Percentiles rank a stretch among this genome's conserved stretches.
These are phyloP conservation scores for Bradypodion pumilum DNA, from an alignment of 2,797 vertebrate genomes.

Conservation along the genomic window DNA sequence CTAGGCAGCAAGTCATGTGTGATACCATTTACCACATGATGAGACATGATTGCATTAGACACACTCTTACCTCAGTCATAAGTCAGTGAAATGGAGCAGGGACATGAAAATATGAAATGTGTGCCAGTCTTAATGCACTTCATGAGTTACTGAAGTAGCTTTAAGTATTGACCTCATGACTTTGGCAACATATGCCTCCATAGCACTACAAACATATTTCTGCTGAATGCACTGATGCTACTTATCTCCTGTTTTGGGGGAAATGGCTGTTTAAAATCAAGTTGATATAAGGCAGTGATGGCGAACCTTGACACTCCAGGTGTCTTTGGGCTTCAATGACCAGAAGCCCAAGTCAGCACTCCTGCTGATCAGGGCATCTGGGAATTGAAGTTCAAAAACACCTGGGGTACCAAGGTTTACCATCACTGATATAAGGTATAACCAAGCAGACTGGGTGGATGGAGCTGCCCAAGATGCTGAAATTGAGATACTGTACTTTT, in stretches of 20 bases:
- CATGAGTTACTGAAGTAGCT: background rate
- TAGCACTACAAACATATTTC: background rate
- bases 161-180: background rate
- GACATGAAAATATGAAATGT: background rate
- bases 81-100: background rate
- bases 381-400: too few relatives aligned
- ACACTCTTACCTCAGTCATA: background rate
- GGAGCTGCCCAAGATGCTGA: conserved; percentile 26
- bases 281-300: too few relatives aligned
- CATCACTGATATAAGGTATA: too few relatives aligned
- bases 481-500: background rate
- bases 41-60: background rate
- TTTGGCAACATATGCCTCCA: background rate
- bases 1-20: too few relatives aligned
- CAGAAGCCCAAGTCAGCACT: too few relatives aligned
- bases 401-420: too few relatives aligned
- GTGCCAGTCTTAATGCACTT: background rate
- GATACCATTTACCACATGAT: background rate
- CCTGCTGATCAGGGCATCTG: too few relatives aligned
- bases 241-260: background rate
- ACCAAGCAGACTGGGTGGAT: too few relatives aligned
- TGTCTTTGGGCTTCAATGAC: too few relatives aligned
- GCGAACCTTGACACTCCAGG: too few relatives aligned
- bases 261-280: background rate
- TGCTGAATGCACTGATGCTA: background rate